Base-by-base conservation (phyloP, 1,140 invertebrate genomes). In the Ruditapes philippinarum region DNA sequence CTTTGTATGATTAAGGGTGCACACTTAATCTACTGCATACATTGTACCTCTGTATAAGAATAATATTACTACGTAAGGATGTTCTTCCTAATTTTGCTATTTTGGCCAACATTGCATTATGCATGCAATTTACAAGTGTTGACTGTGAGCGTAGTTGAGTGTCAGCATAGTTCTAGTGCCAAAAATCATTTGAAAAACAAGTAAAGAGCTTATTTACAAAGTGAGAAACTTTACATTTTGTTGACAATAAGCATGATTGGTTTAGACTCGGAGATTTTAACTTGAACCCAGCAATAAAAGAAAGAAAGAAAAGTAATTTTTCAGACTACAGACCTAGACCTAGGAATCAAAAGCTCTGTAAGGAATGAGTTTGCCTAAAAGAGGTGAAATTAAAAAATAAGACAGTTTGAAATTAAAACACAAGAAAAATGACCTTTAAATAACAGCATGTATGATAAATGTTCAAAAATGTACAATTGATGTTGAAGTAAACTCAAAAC, bases 41-140 rank as follows among this genome's bases (percentile, higher is more conserved):
- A 14, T 11, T 49, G 51, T 19, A 70, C 19, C 28, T 85, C 14
- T 85, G 82, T 51, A 73, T 22, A 57, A 54, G 62, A 36, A 76
- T 85, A 25, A 54, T 76, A 31, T 28, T 85, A 22, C 25, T 76
- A 25, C 49, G 49, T 38, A 85, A 74, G n/a, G n/a, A n/a, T n/a
- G n/a, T n/a, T n/a, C n/a, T n/a, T n/a, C n/a, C n/a, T n/a, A n/a
- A n/a, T 51, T 14, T 85, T 38, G 38, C 65, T 74, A 36, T 74
- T 31, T 28, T 85, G 19, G 40, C 82, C 54, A 65, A 74, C 14
- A 85, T 85, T 74, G 82, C 82, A 51, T 42, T 85, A 25, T 40
- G 70, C 42, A 51, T 85, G 65, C 49, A 51, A 40, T 19, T 85
- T 12, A 85, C 82, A 22, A 85, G 82, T 85, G 82, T 85, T 85